Percentiles rank a stretch among this genome's conserved stretches.
These are phyloP conservation scores for Cinclus cinclus DNA, from an alignment of 2,113 vertebrate genomes.

Conservation along the genomic window DNA sequence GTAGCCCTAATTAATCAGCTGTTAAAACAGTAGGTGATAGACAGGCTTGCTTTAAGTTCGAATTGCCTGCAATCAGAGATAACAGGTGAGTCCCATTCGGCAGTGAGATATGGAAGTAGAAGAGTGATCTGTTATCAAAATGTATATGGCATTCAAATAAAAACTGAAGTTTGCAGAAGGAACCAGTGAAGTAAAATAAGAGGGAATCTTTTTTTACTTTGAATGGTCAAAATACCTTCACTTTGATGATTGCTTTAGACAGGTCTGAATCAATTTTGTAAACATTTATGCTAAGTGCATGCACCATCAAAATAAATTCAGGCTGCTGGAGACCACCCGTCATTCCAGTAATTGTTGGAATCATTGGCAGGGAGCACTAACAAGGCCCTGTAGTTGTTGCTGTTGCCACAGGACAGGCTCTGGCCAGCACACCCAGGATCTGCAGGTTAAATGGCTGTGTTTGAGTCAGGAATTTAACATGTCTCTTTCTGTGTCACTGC, in stretches of 20 bases:
- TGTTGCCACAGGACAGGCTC: background rate
- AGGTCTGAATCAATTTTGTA: background rate
- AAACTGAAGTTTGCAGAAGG: slow-evolving; percentile 52
- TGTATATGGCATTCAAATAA: slow-evolving; percentile 57
- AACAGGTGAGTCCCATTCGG: slow-evolving; percentile 77
- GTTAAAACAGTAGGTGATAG: slow-evolving; percentile 83
- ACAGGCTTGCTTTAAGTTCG: slow-evolving; percentile 77
- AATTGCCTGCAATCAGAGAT: slow-evolving; percentile 83
- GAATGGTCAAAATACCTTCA: background rate
- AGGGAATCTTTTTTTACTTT: background rate
- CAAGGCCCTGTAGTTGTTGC: background rate
- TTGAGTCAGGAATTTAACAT: background rate
- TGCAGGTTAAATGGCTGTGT: background rate
- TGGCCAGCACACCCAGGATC: background rate
- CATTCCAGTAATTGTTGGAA: background rate
- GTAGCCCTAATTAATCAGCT: slow-evolving; percentile 82
- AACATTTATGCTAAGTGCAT: background rate
- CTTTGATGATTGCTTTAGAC: background rate
- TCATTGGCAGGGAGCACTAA: background rate
- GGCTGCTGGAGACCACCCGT: background rate
- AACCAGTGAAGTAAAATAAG: slow-evolving; percentile 1
- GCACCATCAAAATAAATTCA: background rate
- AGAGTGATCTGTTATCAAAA: slow-evolving; percentile 72
- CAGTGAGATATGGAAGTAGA: slow-evolving; percentile 64
- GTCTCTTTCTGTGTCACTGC: background rate